Conservation (phyloP, 2,113 vertebrate genomes). For the Actenoides lindsayi region DNA sequence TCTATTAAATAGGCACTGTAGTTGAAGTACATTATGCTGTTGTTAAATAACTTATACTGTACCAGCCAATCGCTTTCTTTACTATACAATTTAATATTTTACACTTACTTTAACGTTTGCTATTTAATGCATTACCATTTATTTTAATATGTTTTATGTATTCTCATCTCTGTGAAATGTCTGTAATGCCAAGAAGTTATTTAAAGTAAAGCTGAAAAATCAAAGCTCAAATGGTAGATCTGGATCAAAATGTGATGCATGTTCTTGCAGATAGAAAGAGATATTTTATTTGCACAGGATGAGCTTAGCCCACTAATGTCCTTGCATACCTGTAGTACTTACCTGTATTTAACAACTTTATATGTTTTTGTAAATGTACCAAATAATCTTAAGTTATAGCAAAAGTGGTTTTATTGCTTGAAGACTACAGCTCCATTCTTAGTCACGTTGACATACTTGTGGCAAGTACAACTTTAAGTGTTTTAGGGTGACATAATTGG, state of each 20-base stretch:
- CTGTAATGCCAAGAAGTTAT: not conserved
- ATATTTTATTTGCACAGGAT: not conserved
- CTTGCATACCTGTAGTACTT: not conserved
- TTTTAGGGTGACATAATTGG: not conserved
- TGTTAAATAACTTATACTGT: not conserved
- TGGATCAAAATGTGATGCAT: rapidly evolving
- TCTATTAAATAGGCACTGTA: not conserved
- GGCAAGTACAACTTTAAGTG: not conserved
- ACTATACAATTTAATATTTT: not conserved
- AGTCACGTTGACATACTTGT: not conserved
- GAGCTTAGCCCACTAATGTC: not conserved
- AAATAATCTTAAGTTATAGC: not conserved
- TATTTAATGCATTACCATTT: not conserved
- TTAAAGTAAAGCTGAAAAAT: not conserved
- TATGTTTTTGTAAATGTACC: not conserved
- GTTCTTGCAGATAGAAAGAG: not conserved
- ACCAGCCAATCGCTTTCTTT: not conserved
- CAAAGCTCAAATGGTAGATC: rapidly evolving
- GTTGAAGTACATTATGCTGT: not conserved
- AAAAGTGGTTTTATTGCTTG: not conserved
- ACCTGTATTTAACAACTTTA: not conserved
- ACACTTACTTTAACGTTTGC: not conserved
- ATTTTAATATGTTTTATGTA: not conserved
- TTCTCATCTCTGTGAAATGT: not conserved
- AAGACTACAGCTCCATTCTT: not conserved